Evolutionary conservation across 1,140 invertebrate species (phyloP).

Genomic region (Venustaconcha ellipsiformis): DNA sequence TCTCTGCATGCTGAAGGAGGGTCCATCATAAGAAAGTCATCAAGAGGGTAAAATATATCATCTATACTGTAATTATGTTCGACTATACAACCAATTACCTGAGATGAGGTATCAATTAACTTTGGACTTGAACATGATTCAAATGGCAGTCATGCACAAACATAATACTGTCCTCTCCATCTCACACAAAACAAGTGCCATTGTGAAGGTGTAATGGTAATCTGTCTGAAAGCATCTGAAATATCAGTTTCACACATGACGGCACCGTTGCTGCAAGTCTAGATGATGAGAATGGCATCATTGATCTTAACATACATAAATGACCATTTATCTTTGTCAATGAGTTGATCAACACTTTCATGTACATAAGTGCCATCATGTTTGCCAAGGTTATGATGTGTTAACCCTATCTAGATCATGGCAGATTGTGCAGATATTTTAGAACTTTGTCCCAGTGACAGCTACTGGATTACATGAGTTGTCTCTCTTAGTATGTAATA

Average conservation of each 20-base stretch:
- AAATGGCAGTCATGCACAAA: conserved; percentile 9
- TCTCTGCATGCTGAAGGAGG: background rate
- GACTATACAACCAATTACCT: background rate
- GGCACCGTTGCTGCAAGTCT: background rate
- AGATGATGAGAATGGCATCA: too few species aligned
- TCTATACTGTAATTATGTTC: conserved; percentile 10
- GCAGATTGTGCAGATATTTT: too few species aligned
- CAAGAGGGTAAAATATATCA: conserved; percentile 16
- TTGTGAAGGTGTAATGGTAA: background rate
- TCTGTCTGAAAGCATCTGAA: conserved; percentile 23
- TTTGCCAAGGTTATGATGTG: too few species aligned
- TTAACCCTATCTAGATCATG: too few species aligned
- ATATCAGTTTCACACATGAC: conserved; percentile 27
- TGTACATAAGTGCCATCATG: too few species aligned
- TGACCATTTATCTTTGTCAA: too few species aligned
- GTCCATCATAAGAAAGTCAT: conserved; percentile 20
- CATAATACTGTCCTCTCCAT: conserved; percentile 21
- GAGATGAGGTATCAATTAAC: too few species aligned
- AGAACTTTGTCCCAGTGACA: too few species aligned
- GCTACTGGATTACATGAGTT: too few species aligned
- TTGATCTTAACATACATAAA: too few species aligned
- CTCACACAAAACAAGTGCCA: conserved; percentile 10
- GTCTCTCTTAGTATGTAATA: too few species aligned
- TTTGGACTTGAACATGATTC: conserved; percentile 1
- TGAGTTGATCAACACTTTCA: too few species aligned